These are phyloP conservation scores for Sacculina carcini DNA, from an alignment of 2,888 invertebrate species.

Conservation along the genomic window DNA sequence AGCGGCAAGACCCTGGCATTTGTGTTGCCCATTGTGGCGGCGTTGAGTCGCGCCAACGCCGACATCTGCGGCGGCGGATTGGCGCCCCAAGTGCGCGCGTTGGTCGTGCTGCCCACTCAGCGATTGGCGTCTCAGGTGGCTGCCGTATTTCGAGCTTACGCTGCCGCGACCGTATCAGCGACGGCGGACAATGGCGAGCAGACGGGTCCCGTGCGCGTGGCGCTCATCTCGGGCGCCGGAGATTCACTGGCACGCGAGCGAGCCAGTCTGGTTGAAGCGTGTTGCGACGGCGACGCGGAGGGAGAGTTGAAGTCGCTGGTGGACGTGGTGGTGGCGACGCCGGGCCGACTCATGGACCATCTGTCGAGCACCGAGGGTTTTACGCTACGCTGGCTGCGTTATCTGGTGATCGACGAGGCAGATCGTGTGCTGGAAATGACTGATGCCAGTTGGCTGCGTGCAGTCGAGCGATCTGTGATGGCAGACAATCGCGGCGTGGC, in stretches of 20 bases:
- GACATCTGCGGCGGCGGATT: no score
- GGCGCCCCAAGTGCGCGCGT: constrained; percentile 52
- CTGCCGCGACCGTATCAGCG: constrained; percentile 35
- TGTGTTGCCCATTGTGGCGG: constrained; percentile 57
- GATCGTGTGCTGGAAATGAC: constrained; percentile 48
- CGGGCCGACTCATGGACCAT: constrained; percentile 77
- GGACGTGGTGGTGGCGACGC: constrained; percentile 76
- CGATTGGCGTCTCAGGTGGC: constrained; percentile 68
- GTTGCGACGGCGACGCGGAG: constrained; percentile 4
- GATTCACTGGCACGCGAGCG: not conserved
- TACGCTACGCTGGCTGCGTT: constrained; percentile 35
- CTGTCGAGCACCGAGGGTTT: constrained; percentile 56
- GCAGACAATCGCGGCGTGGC: constrained; percentile 17
- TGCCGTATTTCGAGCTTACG: constrained; percentile 43
- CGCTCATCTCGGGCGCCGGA: not conserved
- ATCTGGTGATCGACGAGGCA: constrained; percentile 84
- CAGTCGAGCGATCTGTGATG: constrained; percentile 31
- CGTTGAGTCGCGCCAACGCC: constrained; percentile 35
- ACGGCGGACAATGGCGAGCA: no score
- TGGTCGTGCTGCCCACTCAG: constrained; percentile 76
- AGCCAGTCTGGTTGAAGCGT: not conserved
- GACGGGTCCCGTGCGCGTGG: constrained; percentile 28
- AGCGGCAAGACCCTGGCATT: constrained; percentile 91
- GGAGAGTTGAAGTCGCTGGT: constrained; percentile 14
- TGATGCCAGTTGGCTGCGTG: constrained; percentile 68